Conservation (phyloP, 2,888 invertebrate species). For the Furcula furcula region DNA sequence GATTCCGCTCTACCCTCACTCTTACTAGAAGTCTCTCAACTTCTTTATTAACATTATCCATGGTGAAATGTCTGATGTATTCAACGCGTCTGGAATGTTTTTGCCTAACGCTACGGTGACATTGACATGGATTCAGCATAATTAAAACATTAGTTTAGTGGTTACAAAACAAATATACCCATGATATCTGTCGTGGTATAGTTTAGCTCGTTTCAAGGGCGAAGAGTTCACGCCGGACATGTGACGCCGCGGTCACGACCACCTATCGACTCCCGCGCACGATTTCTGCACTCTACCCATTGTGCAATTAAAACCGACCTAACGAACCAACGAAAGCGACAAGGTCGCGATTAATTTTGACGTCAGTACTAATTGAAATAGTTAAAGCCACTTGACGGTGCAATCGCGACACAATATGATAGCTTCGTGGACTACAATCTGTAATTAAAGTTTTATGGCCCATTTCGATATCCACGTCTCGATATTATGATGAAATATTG, state of each 20-base stretch:
- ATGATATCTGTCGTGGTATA: slow-evolving; percentile 21
- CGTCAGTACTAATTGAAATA: slow-evolving; percentile 30
- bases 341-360: slow-evolving; percentile 40
- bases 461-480: slow-evolving; percentile 47
- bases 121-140: slow-evolving; percentile 29
- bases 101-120: slow-evolving; percentile 18
- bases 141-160: slow-evolving; percentile 32
- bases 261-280: slow-evolving; percentile 52
- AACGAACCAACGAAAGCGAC: slow-evolving; percentile 35
- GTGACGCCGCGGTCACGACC: slow-evolving; percentile 59
- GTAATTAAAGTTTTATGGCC: slow-evolving; percentile 64
- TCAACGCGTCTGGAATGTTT: background rate
- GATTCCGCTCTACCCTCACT: too few species aligned
- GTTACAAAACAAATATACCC: slow-evolving; percentile 27
- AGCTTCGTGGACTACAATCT: slow-evolving; percentile 40
- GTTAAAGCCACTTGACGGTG: slow-evolving; percentile 24
- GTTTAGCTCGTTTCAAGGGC: slow-evolving; percentile 48
- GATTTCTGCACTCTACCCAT: slow-evolving; percentile 41
- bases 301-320: slow-evolving; percentile 46
- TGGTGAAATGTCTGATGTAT: too few species aligned
- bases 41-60: too few species aligned
- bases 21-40: too few species aligned
- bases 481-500: slow-evolving; percentile 58
- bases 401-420: slow-evolving; percentile 31
- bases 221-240: slow-evolving; percentile 56